Evolutionary conservation across 2,113 vertebrate genomes (phyloP), one percentile per base, ranked within the genome.

Genomic region (Toxotes jaculatrix): DNA sequence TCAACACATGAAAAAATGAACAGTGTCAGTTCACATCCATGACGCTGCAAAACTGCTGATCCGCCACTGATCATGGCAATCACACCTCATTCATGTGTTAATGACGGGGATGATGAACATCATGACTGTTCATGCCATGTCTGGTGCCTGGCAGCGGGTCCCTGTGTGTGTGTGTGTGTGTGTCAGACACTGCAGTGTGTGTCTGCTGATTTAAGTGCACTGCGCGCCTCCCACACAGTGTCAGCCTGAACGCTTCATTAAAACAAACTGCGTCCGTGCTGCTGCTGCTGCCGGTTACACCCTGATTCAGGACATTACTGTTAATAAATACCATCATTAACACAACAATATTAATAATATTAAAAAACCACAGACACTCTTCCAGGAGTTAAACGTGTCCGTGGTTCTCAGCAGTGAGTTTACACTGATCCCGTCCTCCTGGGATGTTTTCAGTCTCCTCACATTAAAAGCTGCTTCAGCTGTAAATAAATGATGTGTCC

Each of bases 161-260:
- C 45, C 17, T 57, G 75, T 82, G 72, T 56, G 65, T 43, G 53
- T 47, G 81, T 53, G 69, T 55, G 64, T 74, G 53, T 45, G 43
- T 45, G 45, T 60, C 36, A 72, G 47, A 83, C 79, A 83, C 86
- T 83, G 88, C 85, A 83, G 85, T 87, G 76, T 85, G 81, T 74
- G 75, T 77, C 49, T 40, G 38, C 74, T 86, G 73, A 78, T 88
- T 82, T 70, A 75, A 74, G 83, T 73, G 79, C 64, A 69, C 72
- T 77, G 61, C 27, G 43, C 17, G 61, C 79, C 79, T 71, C 85
- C 71, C 80, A 78, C 85, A 74, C 80, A 61, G 59, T 2, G 40
- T 27, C 69, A 67, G 40, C 40, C 49, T 34, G 8, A 13, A 16
- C 4, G 19, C 6, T 36, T 72, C 40, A 65, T 67, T 17, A 71